A percentile compares a stretch with the other conserved stretches of the same genome.
Conservation (phyloP, 2,888 invertebrate species). For the Drosophila algonquin region DNA sequence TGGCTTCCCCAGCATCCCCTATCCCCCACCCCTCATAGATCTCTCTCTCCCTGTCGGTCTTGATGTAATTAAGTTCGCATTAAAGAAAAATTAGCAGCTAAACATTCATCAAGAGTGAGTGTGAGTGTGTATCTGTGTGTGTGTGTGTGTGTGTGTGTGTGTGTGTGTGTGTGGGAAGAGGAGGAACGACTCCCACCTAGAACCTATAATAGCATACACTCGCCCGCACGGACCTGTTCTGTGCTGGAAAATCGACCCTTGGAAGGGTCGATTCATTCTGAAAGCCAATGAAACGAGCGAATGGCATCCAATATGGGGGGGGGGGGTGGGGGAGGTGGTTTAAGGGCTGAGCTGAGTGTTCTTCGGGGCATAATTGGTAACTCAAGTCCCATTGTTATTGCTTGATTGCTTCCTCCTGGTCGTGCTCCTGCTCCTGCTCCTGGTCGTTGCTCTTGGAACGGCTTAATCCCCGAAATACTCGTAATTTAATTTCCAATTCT, state of each 20-base stretch:
- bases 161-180: not conserved
- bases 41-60: constrained; percentile 15
- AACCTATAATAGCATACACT: constrained; percentile 8
- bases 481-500: not conserved
- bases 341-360: not conserved
- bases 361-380: not conserved
- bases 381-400: not conserved
- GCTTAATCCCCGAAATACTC: not conserved
- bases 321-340: not conserved
- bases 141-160: not conserved
- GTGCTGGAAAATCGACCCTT: constrained; percentile 5
- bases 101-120: constrained; percentile 33
- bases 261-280: not conserved
- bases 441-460: not conserved
- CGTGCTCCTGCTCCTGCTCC: no score
- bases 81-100: constrained; percentile 70
- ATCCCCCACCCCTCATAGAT: constrained; percentile 26
- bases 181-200: constrained; percentile 14
- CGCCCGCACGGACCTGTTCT: constrained; percentile 28
- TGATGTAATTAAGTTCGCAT: constrained; percentile 70
- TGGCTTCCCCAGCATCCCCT: constrained; percentile 38
- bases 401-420: no score
- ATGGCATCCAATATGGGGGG: not conserved
- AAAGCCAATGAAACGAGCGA: not conserved
- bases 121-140: not conserved